Conservation (phyloP, 2,888 invertebrate species). For the Eupeodes latifasciatus region DNA sequence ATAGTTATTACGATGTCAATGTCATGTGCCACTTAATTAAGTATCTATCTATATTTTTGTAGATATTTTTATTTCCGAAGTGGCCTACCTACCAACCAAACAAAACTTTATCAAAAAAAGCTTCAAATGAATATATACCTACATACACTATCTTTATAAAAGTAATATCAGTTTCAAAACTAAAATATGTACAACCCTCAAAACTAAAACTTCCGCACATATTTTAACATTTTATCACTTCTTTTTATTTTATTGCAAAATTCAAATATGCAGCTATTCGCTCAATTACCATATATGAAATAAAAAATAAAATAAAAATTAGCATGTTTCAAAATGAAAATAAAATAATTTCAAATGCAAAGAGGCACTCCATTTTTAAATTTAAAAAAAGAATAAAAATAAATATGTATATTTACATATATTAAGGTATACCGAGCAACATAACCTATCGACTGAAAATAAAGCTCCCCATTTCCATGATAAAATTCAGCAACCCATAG, state of each 20-base stretch:
- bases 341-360: conserved; percentile 36
- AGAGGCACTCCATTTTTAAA: conserved; percentile 36
- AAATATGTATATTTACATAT: background rate
- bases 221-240: conserved; percentile 22
- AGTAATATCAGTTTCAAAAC: background rate
- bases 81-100: background rate
- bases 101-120: conserved; percentile 27
- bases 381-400: conserved; percentile 15
- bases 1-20: conserved; percentile 22
- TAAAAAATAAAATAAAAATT: conserved; percentile 44
- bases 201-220: conserved; percentile 6
- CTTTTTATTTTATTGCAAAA: conserved; percentile 33
- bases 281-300: conserved; percentile 44
- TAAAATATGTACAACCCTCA: background rate
- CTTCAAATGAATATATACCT: background rate
- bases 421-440: background rate
- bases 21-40: conserved; percentile 16
- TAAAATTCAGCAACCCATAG: background rate
- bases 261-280: conserved; percentile 9
- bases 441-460: conserved; percentile 10
- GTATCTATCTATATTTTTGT: background rate
- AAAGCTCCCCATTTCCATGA: conserved; percentile 39
- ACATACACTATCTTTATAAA: no score
- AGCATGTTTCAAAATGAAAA: conserved; percentile 15
- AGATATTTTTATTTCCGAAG: background rate